Base-by-base conservation (phyloP, 2,113 vertebrate genomes). In the Corythoichthys haematopterus region DNA sequence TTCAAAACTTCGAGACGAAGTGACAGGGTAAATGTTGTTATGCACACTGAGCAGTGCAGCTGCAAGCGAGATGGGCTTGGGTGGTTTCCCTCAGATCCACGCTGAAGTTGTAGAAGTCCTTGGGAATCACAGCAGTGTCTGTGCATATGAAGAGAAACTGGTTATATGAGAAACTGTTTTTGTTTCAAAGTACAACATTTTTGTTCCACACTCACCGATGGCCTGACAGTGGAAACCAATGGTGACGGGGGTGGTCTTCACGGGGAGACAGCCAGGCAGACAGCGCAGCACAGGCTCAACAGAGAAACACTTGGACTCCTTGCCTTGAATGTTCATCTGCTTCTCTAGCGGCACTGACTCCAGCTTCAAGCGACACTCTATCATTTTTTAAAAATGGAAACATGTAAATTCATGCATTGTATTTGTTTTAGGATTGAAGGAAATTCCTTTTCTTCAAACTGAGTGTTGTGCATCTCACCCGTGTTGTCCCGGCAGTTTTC, bases 251-350 rank as follows among this genome's bases (percentile, higher is more conserved):
- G 78, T 77, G 9, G 78, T 88, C 48, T 66, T 84, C 10, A 69
- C 55, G 2, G 92, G 80, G 14, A 57, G 48, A n/a, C 92, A 94
- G 53, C 88, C 87, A 12, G 86, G 69, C n/a, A 81, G 47, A 8
- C 90, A 93, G 35, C 73, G 91, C 28, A 92, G 87, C 40, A 93
- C 90, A 14, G 89, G 89, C 74, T 93, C 91, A 37, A 89, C 75
- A 2, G 91, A 93, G 72, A 77, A 91, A 77, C 92, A 93, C 71
- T 70, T 89, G n/a, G 78, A 85, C n/a, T 80, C 75, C 45, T 55
- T 33, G 52, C 84, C 90, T 16, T 87, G 82, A 1, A 81, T 59
- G 20, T 58, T 55, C 0, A 84, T 16, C 7, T 85, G n/a, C 56
- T 81, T 92, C 69, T 91, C 90, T 16, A 90, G 77, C 79, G 84